These are phyloP conservation scores for Poecilia latipinna DNA, from an alignment of 2,113 vertebrate species.

Conservation along the genomic window DNA sequence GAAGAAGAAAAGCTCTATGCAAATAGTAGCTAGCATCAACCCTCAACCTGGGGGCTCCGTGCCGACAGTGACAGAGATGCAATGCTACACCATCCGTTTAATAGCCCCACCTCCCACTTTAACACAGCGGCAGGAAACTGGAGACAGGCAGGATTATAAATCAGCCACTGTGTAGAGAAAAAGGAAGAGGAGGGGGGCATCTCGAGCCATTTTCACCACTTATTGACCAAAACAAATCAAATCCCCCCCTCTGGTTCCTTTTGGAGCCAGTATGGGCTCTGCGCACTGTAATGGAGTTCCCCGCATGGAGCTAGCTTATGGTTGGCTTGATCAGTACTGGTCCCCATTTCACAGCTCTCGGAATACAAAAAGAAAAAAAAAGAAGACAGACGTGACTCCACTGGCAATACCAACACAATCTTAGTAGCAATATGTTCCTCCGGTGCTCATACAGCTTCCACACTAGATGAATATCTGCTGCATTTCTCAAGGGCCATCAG, in stretches of 20 bases:
- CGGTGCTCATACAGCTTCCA: background rate
- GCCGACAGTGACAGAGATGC: conserved; percentile 60
- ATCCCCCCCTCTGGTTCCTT: conserved; percentile 31
- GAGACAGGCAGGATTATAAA: conserved; percentile 46
- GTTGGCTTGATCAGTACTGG: conserved; percentile 46
- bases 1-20: conserved; percentile 4
- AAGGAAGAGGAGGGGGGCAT: background rate
- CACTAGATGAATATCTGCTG: conserved; percentile 6
- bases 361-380: conserved; percentile 14
- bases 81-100: conserved; percentile 43
- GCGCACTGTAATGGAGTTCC: conserved; percentile 43
- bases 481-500: conserved; percentile 15
- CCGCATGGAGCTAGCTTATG: conserved; percentile 37
- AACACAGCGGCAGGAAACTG: conserved; percentile 58
- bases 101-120: conserved; percentile 46
- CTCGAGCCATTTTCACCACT: conserved; percentile 53
- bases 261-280: conserved; percentile 34
- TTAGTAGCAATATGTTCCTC: conserved; percentile 26
- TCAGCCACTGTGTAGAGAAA: conserved; percentile 27
- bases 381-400: conserved; percentile 58
- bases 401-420: conserved; percentile 49
- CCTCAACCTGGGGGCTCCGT: conserved; percentile 32
- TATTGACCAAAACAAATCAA: conserved; percentile 54
- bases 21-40: conserved; percentile 32
- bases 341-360: conserved; percentile 59